Percentiles rank a stretch among this genome's conserved stretches.
phyloP scores from a whole-genome alignment of 1,140 invertebrate genomes.

The Amphibalanus amphitrite region DNA sequence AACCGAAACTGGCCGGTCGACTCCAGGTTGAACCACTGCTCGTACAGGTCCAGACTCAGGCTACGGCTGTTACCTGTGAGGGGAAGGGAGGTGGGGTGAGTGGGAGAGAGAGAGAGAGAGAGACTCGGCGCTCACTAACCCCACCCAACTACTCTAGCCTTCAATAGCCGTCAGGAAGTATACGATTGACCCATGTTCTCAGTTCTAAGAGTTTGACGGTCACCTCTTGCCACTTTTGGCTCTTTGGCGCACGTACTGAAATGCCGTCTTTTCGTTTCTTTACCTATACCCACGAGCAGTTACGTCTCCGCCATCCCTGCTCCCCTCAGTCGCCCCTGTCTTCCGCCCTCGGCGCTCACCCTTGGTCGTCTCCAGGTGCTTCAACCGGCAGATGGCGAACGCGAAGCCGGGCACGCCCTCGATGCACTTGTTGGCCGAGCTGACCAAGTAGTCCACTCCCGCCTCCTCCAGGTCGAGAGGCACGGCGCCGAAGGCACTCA shows the following conservation, averaged over 20 bases:
- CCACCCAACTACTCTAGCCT: too few relatives aligned
- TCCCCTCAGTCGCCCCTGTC: too few relatives aligned
- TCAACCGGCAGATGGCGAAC: conserved; percentile 28
- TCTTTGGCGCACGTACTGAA: too few relatives aligned
- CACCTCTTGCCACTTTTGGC: too few relatives aligned
- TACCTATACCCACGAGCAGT: too few relatives aligned
- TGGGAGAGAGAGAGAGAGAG: neutral
- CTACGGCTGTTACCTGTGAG: conserved; percentile 26
- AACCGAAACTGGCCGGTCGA: conserved; percentile 32
- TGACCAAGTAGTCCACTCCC: conserved; percentile 29
- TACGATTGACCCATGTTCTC: too few relatives aligned
- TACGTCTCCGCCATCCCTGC: too few relatives aligned
- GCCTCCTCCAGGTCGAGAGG: conserved; percentile 23
- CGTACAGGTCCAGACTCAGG: conserved; percentile 29
- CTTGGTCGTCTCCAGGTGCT: conserved; percentile 26
- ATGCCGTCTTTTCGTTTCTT: too few relatives aligned
- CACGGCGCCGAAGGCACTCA: conserved; percentile 36
- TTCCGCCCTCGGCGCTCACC: too few relatives aligned
- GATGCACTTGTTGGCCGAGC: conserved; percentile 36
- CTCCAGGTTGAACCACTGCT: conserved; percentile 30
- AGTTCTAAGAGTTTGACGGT: too few relatives aligned
- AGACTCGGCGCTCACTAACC: too few relatives aligned
- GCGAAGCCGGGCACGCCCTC: conserved; percentile 35
- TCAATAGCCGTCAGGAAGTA: too few relatives aligned
- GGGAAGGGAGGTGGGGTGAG: neutral